phyloP scores from a whole-genome alignment of 1,140 invertebrate species.

The Rhagoletis zephyria region DNA sequence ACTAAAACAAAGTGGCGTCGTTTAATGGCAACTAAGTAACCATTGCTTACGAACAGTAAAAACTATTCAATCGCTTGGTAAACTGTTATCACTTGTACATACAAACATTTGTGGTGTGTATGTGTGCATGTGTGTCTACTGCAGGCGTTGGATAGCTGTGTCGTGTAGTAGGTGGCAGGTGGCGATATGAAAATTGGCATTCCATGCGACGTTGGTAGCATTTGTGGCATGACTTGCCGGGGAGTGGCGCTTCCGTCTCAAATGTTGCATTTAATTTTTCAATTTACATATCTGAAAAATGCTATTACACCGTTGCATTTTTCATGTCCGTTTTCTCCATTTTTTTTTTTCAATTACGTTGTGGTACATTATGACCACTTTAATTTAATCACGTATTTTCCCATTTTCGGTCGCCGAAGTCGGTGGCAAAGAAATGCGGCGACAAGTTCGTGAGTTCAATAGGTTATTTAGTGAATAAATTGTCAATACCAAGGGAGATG shows the following conservation, averaged over 20 bases:
- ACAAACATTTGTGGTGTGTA: neutral
- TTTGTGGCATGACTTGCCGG: constrained; percentile 14
- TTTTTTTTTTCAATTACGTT: neutral
- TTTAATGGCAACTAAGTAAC: neutral
- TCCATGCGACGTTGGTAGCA: neutral
- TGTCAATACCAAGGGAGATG: neutral
- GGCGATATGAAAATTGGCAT: constrained; percentile 47
- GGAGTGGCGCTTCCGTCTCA: constrained; percentile 27
- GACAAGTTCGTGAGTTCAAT: constrained; percentile 28
- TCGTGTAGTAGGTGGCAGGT: constrained; percentile 46
- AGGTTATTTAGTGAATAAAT: constrained; percentile 26
- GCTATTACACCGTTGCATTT: neutral
- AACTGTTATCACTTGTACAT: neutral
- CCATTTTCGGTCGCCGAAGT: neutral
- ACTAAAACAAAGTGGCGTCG: neutral
- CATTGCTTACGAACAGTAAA: neutral
- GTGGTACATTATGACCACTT: neutral
- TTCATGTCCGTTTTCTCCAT: neutral
- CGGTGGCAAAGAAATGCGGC: neutral
- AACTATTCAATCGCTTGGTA: neutral
- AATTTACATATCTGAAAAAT: constrained; percentile 13
- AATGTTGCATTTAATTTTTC: constrained; percentile 41
- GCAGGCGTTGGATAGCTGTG: neutral
- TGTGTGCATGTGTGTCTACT: neutral
- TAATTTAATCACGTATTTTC: constrained; percentile 35